A percentile compares a stretch with the other conserved stretches of the same genome.
Conservation (phyloP, 2,113 vertebrate genomes). For the Clarias gariepinus region DNA sequence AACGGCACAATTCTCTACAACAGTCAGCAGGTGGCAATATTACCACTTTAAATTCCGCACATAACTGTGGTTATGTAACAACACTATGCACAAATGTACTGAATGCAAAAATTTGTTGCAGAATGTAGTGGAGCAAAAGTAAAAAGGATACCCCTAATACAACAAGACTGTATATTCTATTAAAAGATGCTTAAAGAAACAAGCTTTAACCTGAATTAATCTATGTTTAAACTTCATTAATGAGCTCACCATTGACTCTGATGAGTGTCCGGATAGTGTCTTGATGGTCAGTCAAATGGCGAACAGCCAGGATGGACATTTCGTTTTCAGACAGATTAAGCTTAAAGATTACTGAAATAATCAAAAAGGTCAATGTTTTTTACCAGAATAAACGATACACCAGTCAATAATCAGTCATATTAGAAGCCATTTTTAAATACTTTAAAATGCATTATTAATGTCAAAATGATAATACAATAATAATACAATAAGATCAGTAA, state of each 20-base stretch:
- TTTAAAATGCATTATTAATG: too few species aligned
- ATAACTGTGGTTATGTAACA: too few species aligned
- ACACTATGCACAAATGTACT: too few species aligned
- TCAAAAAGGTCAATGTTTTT: neutral
- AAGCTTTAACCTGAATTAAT: neutral
- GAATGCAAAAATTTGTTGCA: too few species aligned
- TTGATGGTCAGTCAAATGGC: conserved; percentile 83
- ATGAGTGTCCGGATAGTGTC: conserved; percentile 89
- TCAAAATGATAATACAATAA: too few species aligned
- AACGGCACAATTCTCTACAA: too few species aligned
- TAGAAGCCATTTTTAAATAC: neutral
- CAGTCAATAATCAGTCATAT: neutral
- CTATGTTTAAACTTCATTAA: neutral
- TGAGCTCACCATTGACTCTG: conserved; percentile 80
- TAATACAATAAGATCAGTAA: neutral
- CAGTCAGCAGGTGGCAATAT: too few species aligned
- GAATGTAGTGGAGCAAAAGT: too few species aligned
- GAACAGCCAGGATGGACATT: conserved; percentile 75
- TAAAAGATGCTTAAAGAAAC: neutral
- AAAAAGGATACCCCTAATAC: too few species aligned
- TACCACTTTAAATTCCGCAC: too few species aligned
- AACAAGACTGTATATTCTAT: neutral
- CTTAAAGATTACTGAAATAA: conserved; percentile 85
- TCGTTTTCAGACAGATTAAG: conserved; percentile 69
- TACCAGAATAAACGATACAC: neutral